phyloP scores from a whole-genome alignment of 2,113 vertebrate genomes.

The Chaenocephalus aceratus region DNA sequence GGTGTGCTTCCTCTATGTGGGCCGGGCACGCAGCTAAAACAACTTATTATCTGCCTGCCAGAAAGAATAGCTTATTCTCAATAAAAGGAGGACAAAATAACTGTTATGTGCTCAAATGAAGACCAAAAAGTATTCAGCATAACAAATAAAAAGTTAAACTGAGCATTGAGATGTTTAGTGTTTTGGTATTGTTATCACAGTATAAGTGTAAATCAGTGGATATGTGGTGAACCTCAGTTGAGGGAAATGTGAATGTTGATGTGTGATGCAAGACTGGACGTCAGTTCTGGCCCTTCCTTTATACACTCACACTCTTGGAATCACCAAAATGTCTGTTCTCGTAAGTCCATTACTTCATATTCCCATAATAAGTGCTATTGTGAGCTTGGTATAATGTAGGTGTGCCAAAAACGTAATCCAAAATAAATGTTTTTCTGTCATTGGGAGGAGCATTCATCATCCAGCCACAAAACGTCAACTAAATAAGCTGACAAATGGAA shows the following conservation, averaged over 20 bases:
- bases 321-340: conserved; percentile 6
- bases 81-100: background rate
- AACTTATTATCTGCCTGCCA: background rate
- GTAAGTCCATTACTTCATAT: conserved; percentile 7
- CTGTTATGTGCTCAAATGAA: background rate
- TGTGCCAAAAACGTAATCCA: conserved; percentile 4
- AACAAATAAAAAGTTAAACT: background rate
- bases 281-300: background rate
- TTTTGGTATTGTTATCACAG: background rate
- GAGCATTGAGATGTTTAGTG: background rate
- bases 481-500: conserved; percentile 12
- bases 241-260: background rate
- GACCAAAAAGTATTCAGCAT: background rate
- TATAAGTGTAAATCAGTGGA: background rate
- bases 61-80: background rate
- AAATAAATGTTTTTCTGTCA: conserved; percentile 12
- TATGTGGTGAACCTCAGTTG: conserved; percentile 2
- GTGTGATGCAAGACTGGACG: conserved; percentile 4
- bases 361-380: background rate
- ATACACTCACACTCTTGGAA: conserved; percentile 4
- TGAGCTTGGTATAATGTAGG: conserved; percentile 1
- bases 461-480: conserved; percentile 11
- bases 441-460: conserved; percentile 1
- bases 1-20: conserved; percentile 21
- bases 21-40: background rate